Evolutionary conservation across 2,888 invertebrate species (phyloP).

Genomic region (Listrodromus nycthemerus): DNA sequence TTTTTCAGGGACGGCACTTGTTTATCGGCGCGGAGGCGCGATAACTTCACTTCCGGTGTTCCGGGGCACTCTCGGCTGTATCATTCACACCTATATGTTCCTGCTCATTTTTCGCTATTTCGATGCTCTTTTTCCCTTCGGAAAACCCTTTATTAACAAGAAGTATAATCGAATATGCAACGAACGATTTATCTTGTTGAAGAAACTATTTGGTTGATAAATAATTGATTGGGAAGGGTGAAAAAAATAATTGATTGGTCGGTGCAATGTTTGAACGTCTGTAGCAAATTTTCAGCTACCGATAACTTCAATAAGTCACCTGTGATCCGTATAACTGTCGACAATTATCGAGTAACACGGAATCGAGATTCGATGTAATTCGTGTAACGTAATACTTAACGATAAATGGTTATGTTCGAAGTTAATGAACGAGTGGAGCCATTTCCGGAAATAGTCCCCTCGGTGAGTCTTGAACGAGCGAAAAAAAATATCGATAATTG

Average conservation of each 20-base stretch:
- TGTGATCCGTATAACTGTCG: too few relatives aligned
- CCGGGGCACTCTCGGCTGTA: conserved; percentile 31
- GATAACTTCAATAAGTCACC: neutral
- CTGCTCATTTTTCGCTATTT: conserved; percentile 33
- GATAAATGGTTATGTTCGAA: too few relatives aligned
- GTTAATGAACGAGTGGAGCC: neutral
- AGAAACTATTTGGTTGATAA: neutral
- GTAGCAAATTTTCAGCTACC: neutral
- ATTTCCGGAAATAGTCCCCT: neutral
- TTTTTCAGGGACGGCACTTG: conserved; percentile 62
- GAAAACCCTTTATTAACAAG: neutral
- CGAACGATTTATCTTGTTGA: neutral
- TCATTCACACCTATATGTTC: conserved; percentile 36
- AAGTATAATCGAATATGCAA: neutral
- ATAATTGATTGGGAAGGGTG: neutral
- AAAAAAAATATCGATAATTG: conserved; percentile 72
- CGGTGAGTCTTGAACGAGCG: neutral
- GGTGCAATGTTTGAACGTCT: neutral
- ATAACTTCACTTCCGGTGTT: conserved; percentile 60
- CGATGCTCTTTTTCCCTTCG: neutral
- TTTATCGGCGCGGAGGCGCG: conserved; percentile 62
- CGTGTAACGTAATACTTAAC: too few relatives aligned
- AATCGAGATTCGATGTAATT: too few relatives aligned
- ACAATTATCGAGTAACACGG: too few relatives aligned
- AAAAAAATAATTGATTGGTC: neutral